Conservation (phyloP, 1,140 invertebrate species). For the Hypsibius dujardini region DNA sequence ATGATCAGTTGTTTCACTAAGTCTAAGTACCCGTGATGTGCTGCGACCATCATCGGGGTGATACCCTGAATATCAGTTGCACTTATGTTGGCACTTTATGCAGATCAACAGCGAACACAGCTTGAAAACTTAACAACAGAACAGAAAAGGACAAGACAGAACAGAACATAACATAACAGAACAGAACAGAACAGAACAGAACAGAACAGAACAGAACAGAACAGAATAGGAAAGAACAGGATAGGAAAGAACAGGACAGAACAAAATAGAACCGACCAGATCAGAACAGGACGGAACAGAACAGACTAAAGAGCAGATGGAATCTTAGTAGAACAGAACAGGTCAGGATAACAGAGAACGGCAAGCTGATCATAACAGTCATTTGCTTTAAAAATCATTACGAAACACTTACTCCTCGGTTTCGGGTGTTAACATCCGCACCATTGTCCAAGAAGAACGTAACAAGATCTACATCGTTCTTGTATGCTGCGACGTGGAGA, state of each 20-base stretch:
- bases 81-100: not conserved
- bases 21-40: not conserved
- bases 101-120: not conserved
- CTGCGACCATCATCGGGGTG: conserved; percentile 8
- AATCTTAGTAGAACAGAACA: no score
- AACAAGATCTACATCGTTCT: not conserved
- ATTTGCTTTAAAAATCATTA: no score
- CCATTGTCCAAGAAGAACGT: not conserved
- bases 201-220: not conserved
- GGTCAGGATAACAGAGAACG: no score
- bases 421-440: not conserved
- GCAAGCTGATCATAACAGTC: no score
- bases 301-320: no score
- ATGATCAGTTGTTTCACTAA: not conserved
- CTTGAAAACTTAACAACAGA: not conserved
- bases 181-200: not conserved
- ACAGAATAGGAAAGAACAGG: not conserved
- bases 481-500: conserved; percentile 6
- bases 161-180: not conserved
- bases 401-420: not conserved
- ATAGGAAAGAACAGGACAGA: not conserved
- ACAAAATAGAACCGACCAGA: no score
- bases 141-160: not conserved
- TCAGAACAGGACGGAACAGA: no score
- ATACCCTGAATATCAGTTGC: not conserved